phyloP scores from a whole-genome alignment of 2,888 invertebrate genomes.

The Ormia ochracea region DNA sequence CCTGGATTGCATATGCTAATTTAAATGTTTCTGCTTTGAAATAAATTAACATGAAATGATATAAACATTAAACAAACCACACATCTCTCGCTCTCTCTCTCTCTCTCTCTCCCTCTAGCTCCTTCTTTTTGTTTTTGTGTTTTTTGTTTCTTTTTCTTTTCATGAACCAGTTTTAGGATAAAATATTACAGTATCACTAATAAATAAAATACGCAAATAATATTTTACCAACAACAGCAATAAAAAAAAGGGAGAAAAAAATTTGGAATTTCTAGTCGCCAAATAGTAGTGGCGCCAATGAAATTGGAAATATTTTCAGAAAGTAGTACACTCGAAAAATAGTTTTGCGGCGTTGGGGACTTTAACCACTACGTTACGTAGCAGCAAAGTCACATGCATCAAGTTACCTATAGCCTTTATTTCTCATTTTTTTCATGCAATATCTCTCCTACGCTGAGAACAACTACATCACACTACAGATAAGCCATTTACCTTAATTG shows the following conservation, averaged over 20 bases:
- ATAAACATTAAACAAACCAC: background rate
- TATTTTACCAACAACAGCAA: slow-evolving; percentile 38
- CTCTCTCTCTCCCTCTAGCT: no score
- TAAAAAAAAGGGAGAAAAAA: slow-evolving; percentile 16
- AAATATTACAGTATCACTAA: slow-evolving; percentile 4
- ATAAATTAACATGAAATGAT: background rate
- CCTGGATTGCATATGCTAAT: slow-evolving; percentile 24
- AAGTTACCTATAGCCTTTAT: no score
- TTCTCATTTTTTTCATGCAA: no score
- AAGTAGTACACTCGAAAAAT: background rate
- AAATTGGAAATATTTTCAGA: background rate
- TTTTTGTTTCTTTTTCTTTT: background rate
- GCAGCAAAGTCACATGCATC: no score
- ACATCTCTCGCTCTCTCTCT: background rate
- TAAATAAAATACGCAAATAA: slow-evolving; percentile 50
- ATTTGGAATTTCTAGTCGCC: slow-evolving; percentile 38
- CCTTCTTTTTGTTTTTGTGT: no score
- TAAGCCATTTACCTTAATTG: no score
- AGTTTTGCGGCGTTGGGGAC: no score
- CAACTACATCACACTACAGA: no score
- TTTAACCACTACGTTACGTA: no score
- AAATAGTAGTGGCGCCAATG: slow-evolving; percentile 35
- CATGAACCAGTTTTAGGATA: slow-evolving; percentile 8
- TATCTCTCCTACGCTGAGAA: no score
- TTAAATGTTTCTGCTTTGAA: slow-evolving; percentile 15